Conservation (phyloP, 2,113 vertebrate genomes). For the Scomber scombrus region DNA sequence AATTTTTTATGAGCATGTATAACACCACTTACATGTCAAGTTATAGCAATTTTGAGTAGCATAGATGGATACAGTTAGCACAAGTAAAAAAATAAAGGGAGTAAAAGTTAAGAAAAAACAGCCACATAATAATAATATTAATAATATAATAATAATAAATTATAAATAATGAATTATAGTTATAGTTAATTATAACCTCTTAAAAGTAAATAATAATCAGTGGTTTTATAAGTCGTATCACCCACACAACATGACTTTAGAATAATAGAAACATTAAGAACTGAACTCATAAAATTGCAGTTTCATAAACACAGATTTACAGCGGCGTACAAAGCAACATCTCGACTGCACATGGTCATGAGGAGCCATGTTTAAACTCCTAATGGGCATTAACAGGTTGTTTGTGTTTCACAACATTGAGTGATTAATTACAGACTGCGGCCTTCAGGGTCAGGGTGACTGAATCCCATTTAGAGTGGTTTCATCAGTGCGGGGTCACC, state of each 20-base stretch:
- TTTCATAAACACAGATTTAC: slow-evolving; percentile 3
- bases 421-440: slow-evolving; percentile 57
- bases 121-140: no score
- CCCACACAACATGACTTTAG: neutral
- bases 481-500: slow-evolving; percentile 51
- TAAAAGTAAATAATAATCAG: neutral
- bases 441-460: slow-evolving; percentile 42
- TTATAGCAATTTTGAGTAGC: neutral
- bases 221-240: neutral
- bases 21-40: no score
- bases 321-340: neutral
- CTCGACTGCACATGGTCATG: neutral
- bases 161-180: no score
- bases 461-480: slow-evolving; percentile 60
- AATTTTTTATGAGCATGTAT: no score
- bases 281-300: neutral
- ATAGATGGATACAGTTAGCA: neutral
- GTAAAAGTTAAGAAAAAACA: neutral
- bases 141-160: no score
- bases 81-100: neutral
- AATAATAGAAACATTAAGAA: neutral
- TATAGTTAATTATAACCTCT: neutral
- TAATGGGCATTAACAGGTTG: slow-evolving; percentile 45
- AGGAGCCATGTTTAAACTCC: slow-evolving; percentile 14
- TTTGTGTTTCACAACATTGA: slow-evolving; percentile 50